Evolutionary conservation across 2,888 invertebrate genomes (phyloP).

Genomic region (Mellilla xanthometata): DNA sequence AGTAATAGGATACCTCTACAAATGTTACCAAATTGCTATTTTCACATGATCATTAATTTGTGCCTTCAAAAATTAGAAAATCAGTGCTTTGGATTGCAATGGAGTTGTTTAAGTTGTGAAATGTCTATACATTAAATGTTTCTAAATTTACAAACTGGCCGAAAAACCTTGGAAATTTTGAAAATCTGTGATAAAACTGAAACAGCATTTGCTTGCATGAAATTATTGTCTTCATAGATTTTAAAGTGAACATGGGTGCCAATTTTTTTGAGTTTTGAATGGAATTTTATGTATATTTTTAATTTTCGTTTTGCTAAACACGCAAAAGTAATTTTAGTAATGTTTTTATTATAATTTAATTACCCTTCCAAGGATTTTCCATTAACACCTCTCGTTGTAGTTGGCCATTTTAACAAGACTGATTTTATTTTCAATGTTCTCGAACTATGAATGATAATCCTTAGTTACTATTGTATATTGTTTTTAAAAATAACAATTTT

Average conservation of each 20-base stretch:
- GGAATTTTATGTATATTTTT: conserved; percentile 59
- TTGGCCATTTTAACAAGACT: conserved; percentile 84
- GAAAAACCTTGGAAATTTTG: conserved; percentile 49
- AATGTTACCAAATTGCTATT: conserved; percentile 64
- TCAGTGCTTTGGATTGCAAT: conserved; percentile 38
- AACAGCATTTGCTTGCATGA: conserved; percentile 40
- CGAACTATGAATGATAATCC: conserved; percentile 67
- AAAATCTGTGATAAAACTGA: conserved; percentile 63
- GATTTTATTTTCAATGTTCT: conserved; percentile 78
- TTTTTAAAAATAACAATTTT: conserved; percentile 76
- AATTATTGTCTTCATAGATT: conserved; percentile 37
- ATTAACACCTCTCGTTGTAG: conserved; percentile 62
- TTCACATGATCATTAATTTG: conserved; percentile 45
- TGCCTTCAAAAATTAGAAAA: conserved; percentile 52
- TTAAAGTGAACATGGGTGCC: conserved; percentile 51
- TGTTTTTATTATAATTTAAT: conserved; percentile 49
- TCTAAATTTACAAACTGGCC: conserved; percentile 38
- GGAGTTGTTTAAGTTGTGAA: conserved; percentile 44
- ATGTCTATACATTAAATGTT: conserved; percentile 46
- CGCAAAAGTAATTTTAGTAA: conserved; percentile 50
- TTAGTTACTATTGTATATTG: conserved; percentile 79
- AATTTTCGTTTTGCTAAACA: conserved; percentile 55
- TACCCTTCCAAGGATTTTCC: conserved; percentile 59
- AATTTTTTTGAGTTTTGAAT: conserved; percentile 60
- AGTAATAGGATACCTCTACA: conserved; percentile 40